Conservation (phyloP, 2,113 vertebrate species). For the Callithrix jacchus region DNA sequence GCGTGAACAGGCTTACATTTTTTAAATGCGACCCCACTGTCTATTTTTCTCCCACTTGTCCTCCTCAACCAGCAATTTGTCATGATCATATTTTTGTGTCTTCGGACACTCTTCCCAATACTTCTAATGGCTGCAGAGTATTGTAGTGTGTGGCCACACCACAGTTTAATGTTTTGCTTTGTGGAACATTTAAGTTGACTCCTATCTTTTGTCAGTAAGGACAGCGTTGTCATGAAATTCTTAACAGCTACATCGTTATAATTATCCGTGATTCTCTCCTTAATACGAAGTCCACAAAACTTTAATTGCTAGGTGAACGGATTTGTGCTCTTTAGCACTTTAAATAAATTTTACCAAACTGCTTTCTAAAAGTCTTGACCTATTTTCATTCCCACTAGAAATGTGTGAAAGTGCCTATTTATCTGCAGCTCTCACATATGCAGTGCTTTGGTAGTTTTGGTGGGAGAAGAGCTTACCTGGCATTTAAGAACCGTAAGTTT, state of each 20-base stretch:
- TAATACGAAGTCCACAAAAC: background rate
- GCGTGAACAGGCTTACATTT: background rate
- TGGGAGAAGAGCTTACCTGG: background rate
- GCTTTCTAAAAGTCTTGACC: background rate
- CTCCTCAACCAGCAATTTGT: background rate
- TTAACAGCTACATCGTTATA: background rate
- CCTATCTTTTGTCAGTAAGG: background rate
- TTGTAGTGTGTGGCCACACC: background rate
- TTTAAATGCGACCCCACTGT: background rate
- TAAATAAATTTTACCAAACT: slow-evolving; percentile 11
- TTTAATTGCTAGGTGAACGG: background rate
- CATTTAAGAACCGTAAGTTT: background rate
- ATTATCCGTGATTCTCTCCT: background rate
- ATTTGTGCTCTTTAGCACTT: slow-evolving; percentile 3
- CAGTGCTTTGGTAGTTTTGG: background rate
- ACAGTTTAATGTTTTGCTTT: fast-evolving
- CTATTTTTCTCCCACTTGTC: background rate
- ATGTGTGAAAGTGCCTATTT: background rate
- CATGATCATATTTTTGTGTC: background rate
- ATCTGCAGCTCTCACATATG: background rate
- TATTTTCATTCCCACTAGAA: background rate
- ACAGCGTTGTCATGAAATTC: background rate
- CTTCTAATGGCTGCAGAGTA: background rate
- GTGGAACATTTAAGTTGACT: background rate
- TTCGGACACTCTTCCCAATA: background rate